Percentiles rank a stretch among this genome's conserved stretches.
These are phyloP conservation scores for Gallinago solitaria DNA, from an alignment of 2,797 vertebrate species.

Conservation along the genomic window DNA sequence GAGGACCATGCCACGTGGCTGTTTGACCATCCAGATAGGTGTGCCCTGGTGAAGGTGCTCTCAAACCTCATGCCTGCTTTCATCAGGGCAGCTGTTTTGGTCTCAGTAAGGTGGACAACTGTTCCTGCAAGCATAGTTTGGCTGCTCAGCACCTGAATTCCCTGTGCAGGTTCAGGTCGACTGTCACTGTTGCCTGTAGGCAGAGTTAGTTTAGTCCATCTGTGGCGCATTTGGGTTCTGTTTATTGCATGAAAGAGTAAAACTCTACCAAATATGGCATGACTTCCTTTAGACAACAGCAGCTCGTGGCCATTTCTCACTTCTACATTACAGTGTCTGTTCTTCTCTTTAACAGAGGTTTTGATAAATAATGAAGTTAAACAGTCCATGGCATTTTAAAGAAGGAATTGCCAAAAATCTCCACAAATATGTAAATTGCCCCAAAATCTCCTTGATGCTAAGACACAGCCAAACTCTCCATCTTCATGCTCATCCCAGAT, in stretches of 20 bases:
- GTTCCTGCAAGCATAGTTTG: background rate
- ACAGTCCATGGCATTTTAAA: background rate
- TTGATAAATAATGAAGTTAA: background rate
- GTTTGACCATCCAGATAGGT: background rate
- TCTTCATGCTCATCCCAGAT: background rate
- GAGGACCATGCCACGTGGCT: rapidly evolving
- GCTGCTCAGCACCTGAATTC: background rate
- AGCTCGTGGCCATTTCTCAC: background rate
- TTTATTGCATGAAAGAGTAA: background rate
- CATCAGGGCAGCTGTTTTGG: background rate
- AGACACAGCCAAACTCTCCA: background rate
- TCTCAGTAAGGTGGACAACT: background rate
- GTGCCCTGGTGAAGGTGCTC: background rate
- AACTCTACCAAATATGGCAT: background rate
- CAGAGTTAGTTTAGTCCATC: background rate
- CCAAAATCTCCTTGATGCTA: background rate
- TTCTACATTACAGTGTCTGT: background rate
- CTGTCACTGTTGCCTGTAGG: background rate
- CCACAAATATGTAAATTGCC: background rate
- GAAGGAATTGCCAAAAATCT: background rate
- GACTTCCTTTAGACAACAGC: background rate
- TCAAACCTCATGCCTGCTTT: background rate
- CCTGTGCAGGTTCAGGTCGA: rapidly evolving
- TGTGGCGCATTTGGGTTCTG: background rate
- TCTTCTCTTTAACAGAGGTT: background rate